Conservation (phyloP, 2,888 invertebrate genomes). For the Pollenia amentaria region DNA sequence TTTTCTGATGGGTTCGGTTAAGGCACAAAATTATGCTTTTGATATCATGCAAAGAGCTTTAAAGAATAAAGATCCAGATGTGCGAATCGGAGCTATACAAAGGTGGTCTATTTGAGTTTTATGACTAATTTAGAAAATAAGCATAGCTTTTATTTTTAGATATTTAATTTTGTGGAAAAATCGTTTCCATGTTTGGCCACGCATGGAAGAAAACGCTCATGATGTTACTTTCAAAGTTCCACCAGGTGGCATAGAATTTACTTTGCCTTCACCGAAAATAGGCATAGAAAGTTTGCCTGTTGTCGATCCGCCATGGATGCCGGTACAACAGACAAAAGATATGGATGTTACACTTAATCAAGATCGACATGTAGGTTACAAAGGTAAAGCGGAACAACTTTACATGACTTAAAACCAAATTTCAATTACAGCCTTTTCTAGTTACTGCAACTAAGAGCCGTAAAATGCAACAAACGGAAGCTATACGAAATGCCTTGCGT, state of each 20-base stretch:
- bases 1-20: conserved; percentile 96
- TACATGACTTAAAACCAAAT: conserved; percentile 62
- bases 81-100: conserved; percentile 93
- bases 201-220: conserved; percentile 99
- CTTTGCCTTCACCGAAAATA: conserved; percentile 98
- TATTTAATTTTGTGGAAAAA: conserved; percentile 98
- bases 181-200: conserved; percentile 99
- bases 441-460: conserved; percentile 99
- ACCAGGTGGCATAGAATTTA: conserved; percentile 99
- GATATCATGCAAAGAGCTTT: conserved; percentile 95
- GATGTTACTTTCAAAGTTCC: conserved; percentile 97
- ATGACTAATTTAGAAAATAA: not conserved
- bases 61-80: conserved; percentile 92
- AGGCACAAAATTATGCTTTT: conserved; percentile 94
- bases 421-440: conserved; percentile 89
- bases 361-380: conserved; percentile 93
- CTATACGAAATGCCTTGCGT: conserved; percentile 96
- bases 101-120: conserved; percentile 84
- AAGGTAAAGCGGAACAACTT: conserved; percentile 65
- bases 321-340: conserved; percentile 98
- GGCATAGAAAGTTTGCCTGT: conserved; percentile 97
- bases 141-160: conserved; percentile 82
- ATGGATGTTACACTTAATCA: conserved; percentile 99
- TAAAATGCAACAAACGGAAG: conserved; percentile 99
- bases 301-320: conserved; percentile 99